Evolutionary conservation across 1,140 invertebrate genomes (phyloP).

Genomic region (Drosophila nannoptera): DNA sequence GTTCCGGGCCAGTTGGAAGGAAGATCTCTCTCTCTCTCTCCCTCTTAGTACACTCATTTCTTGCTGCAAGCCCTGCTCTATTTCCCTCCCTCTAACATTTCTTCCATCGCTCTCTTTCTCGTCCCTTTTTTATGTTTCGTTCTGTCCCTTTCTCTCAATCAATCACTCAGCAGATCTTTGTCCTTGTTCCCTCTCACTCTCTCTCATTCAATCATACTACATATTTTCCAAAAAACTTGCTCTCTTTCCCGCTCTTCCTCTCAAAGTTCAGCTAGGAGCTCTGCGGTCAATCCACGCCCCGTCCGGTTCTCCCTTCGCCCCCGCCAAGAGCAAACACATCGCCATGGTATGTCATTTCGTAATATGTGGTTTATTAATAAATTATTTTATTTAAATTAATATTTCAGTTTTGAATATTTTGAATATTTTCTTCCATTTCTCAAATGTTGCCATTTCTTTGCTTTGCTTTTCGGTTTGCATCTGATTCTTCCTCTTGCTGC

Average conservation of each 20-base stretch:
- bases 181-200: no score
- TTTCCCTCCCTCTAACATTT: no score
- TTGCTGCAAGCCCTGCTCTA: no score
- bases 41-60: no score
- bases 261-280: background rate
- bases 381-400: slow-evolving; percentile 77
- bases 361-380: slow-evolving; percentile 78
- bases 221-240: background rate
- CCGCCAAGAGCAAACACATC: background rate
- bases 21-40: no score
- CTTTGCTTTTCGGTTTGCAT: slow-evolving; percentile 29
- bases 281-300: background rate
- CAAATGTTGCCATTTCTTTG: slow-evolving; percentile 24
- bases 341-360: slow-evolving; percentile 68
- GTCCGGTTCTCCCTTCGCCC: background rate
- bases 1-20: no score
- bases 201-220: background rate
- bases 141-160: background rate
- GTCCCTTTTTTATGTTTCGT: no score
- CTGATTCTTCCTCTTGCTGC: slow-evolving; percentile 3
- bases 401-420: slow-evolving; percentile 75
- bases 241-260: background rate
- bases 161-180: no score
- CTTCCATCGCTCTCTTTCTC: no score
- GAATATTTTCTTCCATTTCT: slow-evolving; percentile 61